phyloP scores from a whole-genome alignment of 2,113 vertebrate species.

The Microtus richardsoni region DNA sequence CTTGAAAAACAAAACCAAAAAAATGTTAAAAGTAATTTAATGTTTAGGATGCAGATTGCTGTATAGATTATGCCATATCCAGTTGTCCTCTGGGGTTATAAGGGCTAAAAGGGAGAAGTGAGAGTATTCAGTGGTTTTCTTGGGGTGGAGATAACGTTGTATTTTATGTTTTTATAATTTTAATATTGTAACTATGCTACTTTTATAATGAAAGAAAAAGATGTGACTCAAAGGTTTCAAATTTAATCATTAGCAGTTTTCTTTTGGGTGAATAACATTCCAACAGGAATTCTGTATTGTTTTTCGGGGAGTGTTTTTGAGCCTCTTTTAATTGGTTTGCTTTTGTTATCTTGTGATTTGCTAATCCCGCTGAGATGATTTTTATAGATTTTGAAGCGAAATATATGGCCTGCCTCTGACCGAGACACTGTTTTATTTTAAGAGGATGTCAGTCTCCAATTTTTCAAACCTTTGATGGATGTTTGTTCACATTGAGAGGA shows the following conservation, averaged over 20 bases:
- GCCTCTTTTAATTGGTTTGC: background rate
- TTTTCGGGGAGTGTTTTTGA: background rate
- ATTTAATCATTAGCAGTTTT: background rate
- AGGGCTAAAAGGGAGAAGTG: background rate
- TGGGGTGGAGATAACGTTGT: background rate
- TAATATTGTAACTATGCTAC: background rate
- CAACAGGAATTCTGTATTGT: background rate
- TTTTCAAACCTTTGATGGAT: background rate
- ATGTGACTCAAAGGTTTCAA: background rate
- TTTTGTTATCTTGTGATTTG: background rate
- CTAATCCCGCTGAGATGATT: background rate
- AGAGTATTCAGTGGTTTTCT: background rate
- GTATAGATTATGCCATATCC: background rate
- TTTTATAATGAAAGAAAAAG: constrained; percentile 5
- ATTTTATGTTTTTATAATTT: background rate
- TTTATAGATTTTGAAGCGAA: background rate
- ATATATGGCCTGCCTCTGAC: background rate
- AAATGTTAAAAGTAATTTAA: constrained; percentile 13
- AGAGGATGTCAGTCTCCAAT: background rate
- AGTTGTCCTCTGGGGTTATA: background rate
- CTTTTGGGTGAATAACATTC: background rate
- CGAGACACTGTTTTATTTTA: background rate
- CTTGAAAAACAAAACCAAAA: background rate
- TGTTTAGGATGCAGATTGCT: background rate
- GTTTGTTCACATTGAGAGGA: background rate